Base-by-base conservation (phyloP, 30 jellyfish, hydroid and myxozoan genomes). In the Catostylus mosaicus region DNA sequence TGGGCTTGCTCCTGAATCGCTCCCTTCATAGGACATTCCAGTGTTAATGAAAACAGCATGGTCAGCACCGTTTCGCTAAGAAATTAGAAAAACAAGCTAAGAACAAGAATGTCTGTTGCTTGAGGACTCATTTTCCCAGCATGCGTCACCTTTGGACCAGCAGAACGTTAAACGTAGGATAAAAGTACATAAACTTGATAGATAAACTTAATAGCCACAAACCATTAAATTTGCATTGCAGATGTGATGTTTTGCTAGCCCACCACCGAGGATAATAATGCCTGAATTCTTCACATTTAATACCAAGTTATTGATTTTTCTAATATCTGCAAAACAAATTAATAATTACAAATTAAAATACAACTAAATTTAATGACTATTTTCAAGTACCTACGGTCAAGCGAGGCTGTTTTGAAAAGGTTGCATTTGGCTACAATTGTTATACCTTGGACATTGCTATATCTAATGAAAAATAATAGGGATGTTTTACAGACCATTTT, bases 191-290 rank as follows among this genome's bases (percentile, higher is more conserved):
- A n/a, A n/a, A n/a, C n/a, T n/a, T n/a, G n/a, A n/a, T n/a, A n/a
- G n/a, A n/a, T 1, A 50, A 3, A n/a, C 31, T 34, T 4, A 59
- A 76, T 22, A 27, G 1, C 16, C 30, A 51, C 93, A 0, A 36
- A 90, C 97, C 99, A 96, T 96, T 67, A 96, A 61, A 75, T 96
- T 96, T 3, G 99, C 97, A 80, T 96, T 96, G 92, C 99, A 96
- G 37, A 90, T 67, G 66, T 96, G 99, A 66, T 96, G 99, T 57
- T 96, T 96, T 20, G 90, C 85, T 1, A 91, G 47, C 29, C 99
- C 99, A 47, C 99, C 99, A 32, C 99, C 99, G 57, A 96, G 96
- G n/a, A 96, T 96, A 4, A 96, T 61, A 90, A 80, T 79, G 1
- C 99, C 99, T 8, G 97, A 91, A 68, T 96, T 86, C 59, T 82